These are phyloP conservation scores for Phenganax subtilis DNA, from an alignment of 92 coral and sea anemone species.

Conservation along the genomic window DNA sequence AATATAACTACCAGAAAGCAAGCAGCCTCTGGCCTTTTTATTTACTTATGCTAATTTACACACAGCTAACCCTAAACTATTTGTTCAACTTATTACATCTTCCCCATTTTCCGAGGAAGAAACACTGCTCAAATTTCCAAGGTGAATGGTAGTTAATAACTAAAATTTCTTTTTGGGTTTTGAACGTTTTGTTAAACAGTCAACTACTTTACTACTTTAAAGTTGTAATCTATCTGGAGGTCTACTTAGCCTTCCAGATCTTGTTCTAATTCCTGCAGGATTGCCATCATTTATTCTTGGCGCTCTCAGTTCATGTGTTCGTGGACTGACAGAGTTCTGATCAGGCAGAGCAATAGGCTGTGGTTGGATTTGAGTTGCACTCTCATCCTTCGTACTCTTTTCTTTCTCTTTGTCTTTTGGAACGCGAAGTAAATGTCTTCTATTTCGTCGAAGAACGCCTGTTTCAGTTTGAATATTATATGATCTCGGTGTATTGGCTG, in stretches of 20 bases:
- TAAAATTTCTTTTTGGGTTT: background rate
- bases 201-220: background rate
- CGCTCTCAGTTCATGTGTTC: background rate
- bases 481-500: conserved; percentile 19
- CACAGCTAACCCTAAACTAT: background rate
- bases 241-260: background rate
- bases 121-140: background rate
- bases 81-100: background rate
- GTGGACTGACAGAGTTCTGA: background rate
- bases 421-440: conserved; percentile 24
- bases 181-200: background rate
- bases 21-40: background rate
- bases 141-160: background rate
- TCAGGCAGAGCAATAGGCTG: background rate
- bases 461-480: conserved; percentile 17
- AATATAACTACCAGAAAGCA: background rate
- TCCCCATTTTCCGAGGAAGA: background rate
- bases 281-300: background rate
- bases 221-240: conserved; percentile 16
- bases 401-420: conserved; percentile 8
- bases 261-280: background rate
- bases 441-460: conserved; percentile 16
- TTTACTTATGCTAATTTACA: background rate
- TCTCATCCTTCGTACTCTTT: background rate
- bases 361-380: background rate